Percentiles rank a stretch among this genome's conserved stretches.
These are phyloP conservation scores for Creontiades dilutus DNA, from an alignment of 2,888 invertebrate genomes.

Conservation along the genomic window DNA sequence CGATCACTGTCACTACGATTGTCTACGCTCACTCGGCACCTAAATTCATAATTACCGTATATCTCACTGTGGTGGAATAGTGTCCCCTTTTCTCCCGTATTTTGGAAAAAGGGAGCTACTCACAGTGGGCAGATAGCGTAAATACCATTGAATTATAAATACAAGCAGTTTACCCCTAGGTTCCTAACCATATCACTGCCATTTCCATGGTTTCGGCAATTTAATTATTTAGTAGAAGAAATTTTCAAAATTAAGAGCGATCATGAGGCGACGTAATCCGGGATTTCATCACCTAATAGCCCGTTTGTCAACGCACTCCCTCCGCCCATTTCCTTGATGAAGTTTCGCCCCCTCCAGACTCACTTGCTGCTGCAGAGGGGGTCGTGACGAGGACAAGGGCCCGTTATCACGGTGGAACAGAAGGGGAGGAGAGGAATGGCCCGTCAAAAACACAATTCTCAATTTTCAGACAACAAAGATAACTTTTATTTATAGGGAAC, in stretches of 20 bases:
- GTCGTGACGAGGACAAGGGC: background rate
- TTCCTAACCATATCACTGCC: too few relatives aligned
- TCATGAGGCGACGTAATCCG: background rate
- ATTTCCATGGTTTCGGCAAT: too few relatives aligned
- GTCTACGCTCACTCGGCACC: too few relatives aligned
- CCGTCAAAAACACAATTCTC: conserved; percentile 67
- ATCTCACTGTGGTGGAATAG: too few relatives aligned
- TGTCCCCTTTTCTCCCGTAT: too few relatives aligned
- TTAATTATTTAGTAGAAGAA: background rate
- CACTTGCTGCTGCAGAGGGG: background rate
- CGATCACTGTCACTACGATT: too few relatives aligned
- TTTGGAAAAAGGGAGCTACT: too few relatives aligned
- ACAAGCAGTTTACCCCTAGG: too few relatives aligned
- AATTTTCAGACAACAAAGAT: conserved; percentile 65
- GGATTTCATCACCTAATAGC: conserved; percentile 12
- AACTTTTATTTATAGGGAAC: conserved; percentile 68
- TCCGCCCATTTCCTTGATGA: conserved; percentile 17
- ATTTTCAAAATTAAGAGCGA: background rate
- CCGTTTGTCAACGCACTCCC: background rate
- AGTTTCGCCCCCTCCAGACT: conserved; percentile 6
- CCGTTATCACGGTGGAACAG: conserved; percentile 36
- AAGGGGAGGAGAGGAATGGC: conserved; percentile 50
- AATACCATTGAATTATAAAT: too few relatives aligned
- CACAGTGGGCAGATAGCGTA: too few relatives aligned
- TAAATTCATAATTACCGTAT: too few relatives aligned